These are phyloP conservation scores for Byasa hedistus DNA, from an alignment of 2,888 invertebrate genomes.

Conservation along the genomic window DNA sequence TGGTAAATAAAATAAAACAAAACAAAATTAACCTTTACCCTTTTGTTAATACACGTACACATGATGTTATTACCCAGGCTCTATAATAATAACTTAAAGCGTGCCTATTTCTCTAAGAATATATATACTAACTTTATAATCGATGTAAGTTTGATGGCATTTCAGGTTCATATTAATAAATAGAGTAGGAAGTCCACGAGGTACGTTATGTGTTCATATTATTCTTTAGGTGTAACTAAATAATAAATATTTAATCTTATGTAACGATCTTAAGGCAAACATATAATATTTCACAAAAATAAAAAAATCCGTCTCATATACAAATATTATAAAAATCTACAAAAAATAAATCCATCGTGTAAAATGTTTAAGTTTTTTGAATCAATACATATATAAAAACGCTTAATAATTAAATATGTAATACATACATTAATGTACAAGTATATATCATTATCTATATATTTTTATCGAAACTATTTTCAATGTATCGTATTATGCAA, in stretches of 20 bases:
- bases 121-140: constrained; percentile 17
- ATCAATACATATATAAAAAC: constrained; percentile 1
- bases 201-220: constrained; percentile 31
- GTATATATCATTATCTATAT: neutral
- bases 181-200: constrained; percentile 23
- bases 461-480: constrained; percentile 8
- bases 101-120: constrained; percentile 23
- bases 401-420: constrained; percentile 16
- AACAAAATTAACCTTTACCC: neutral
- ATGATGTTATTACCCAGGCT: neutral
- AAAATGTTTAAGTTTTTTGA: neutral
- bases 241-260: constrained; percentile 29
- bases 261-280: constrained; percentile 19
- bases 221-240: constrained; percentile 27
- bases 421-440: neutral
- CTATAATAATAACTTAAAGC: constrained; percentile 2
- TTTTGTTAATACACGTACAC: neutral
- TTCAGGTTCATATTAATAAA: constrained; percentile 22
- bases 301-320: constrained; percentile 28
- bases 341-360: neutral
- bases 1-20: neutral
- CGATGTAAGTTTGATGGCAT: constrained; percentile 12
- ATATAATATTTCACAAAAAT: constrained; percentile 16
- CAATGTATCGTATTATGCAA: neutral
- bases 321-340: constrained; percentile 12